Evolutionary conservation across 2,113 vertebrate species (phyloP).

Genomic region (Puntigrus tetrazona): DNA sequence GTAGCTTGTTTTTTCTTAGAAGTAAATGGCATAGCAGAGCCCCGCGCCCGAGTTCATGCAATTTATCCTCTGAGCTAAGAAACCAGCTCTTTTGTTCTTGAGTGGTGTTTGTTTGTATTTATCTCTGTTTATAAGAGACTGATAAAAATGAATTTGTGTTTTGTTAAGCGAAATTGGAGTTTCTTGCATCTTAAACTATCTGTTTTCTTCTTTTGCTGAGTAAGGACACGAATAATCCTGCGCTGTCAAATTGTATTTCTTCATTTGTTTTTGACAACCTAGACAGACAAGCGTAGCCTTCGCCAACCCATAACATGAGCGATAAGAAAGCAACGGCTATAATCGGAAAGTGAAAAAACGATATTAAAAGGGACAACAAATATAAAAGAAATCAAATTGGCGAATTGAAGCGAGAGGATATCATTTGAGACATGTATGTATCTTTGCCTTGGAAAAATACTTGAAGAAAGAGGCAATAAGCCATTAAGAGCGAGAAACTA

Average conservation of each 20-base stretch:
- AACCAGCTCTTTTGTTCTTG: conserved; percentile 34
- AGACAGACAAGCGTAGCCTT: not conserved
- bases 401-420: conserved; percentile 25
- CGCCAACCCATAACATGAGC: not conserved
- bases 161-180: not conserved
- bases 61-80: conserved; percentile 1
- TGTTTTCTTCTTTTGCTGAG: not conserved
- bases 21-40: not conserved
- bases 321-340: not conserved
- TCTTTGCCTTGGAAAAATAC: not conserved
- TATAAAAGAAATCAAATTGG: conserved; percentile 38
- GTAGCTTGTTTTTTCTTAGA: not conserved
- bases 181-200: not conserved
- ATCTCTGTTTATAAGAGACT: not conserved
- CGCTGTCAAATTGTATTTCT: conserved; percentile 8
- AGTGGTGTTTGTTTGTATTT: conserved; percentile 8
- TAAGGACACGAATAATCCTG: not conserved
- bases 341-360: not conserved
- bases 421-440: not conserved
- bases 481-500: not conserved
- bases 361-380: conserved; percentile 22
- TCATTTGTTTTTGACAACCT: not conserved
- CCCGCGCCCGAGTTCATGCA: not conserved
- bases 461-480: not conserved
- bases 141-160: not conserved